Conservation (phyloP, 2,888 invertebrate genomes). For the Melanophora roralis region DNA sequence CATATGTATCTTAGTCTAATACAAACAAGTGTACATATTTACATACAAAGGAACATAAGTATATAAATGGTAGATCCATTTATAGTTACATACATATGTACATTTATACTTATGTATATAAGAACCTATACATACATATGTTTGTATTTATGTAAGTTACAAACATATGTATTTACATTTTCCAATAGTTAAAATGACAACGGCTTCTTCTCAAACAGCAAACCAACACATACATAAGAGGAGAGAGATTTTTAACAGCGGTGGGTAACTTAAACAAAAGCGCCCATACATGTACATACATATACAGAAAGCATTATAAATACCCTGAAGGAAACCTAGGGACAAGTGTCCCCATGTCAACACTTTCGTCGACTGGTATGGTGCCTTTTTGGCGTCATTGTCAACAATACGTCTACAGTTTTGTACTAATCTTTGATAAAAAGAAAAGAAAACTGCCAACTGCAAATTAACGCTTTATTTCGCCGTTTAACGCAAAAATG, state of each 20-base stretch:
- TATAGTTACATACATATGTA: constrained; percentile 3
- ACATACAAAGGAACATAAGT: neutral
- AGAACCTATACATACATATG: neutral
- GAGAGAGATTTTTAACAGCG: neutral
- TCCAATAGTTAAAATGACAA: constrained; percentile 17
- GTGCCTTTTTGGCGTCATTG: too few species aligned
- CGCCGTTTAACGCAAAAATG: too few species aligned
- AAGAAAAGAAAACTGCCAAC: too few species aligned
- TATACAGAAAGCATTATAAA: constrained; percentile 16
- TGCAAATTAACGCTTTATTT: too few species aligned
- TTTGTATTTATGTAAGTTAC: neutral
- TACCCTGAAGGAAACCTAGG: too few species aligned
- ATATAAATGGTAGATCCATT: constrained; percentile 45
- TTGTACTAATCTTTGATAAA: too few species aligned
- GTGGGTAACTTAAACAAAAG: constrained; percentile 10
- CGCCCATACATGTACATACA: too few species aligned
- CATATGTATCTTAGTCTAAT: too few species aligned
- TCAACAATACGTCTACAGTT: neutral
- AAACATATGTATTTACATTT: neutral
- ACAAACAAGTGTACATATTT: constrained; percentile 14
- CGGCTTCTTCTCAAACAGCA: constrained; percentile 22
- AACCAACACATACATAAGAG: neutral
- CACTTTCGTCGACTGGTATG: too few species aligned
- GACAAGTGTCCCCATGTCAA: too few species aligned
- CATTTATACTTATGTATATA: neutral